phyloP scores from a whole-genome alignment of 2,113 vertebrate species.

The Calidris pygmaea region DNA sequence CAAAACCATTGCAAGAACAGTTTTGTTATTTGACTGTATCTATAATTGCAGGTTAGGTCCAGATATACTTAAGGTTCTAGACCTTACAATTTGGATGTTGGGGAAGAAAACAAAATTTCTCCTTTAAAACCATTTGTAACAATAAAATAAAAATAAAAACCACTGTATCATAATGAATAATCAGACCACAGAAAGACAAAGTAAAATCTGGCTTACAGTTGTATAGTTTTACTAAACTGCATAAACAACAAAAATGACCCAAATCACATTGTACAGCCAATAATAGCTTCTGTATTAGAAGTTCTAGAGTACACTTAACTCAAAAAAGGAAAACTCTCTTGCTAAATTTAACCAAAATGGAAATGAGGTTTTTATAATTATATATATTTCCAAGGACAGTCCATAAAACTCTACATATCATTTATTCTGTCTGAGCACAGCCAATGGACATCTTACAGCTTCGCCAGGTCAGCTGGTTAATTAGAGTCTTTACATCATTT shows the following conservation, averaged over 20 bases:
- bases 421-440: neutral
- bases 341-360: neutral
- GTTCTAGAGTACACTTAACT: neutral
- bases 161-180: neutral
- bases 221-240: neutral
- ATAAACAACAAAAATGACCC: fast-evolving
- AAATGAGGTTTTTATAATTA: neutral
- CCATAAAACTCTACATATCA: neutral
- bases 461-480: neutral
- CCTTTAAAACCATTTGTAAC: neutral
- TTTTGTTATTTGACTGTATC: neutral
- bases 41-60: neutral
- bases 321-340: neutral
- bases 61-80: neutral
- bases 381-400: neutral
- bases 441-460: neutral
- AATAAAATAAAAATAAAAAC: neutral
- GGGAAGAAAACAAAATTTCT: neutral
- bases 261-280: neutral
- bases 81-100: neutral
- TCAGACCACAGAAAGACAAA: neutral
- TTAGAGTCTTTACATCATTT: neutral
- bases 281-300: neutral
- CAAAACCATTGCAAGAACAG: neutral
- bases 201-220: neutral